phyloP scores from a whole-genome alignment of 2,113 vertebrate genomes.

The Sciurus niger region DNA sequence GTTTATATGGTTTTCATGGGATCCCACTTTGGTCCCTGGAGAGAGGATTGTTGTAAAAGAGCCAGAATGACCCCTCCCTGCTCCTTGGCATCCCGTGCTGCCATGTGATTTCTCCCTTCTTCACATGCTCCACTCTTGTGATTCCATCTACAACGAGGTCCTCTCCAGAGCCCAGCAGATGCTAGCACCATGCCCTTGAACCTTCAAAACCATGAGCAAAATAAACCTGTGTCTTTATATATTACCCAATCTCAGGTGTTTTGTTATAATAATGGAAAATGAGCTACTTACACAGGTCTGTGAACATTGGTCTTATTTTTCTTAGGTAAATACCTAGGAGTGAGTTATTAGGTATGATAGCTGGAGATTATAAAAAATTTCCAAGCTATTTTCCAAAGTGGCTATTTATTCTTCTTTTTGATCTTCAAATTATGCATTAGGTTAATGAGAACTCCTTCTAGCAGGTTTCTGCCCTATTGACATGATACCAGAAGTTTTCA shows the following conservation, averaged over 20 bases:
- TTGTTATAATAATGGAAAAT: neutral
- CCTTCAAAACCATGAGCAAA: neutral
- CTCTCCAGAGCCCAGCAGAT: too few relatives aligned
- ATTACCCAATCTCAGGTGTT: neutral
- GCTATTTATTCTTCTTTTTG: neutral
- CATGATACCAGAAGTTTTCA: neutral
- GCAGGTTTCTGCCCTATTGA: neutral
- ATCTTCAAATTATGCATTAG: neutral
- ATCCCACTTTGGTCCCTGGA: neutral
- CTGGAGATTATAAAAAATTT: neutral
- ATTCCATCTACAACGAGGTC: neutral
- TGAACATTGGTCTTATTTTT: neutral
- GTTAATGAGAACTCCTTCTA: neutral
- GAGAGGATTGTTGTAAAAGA: neutral
- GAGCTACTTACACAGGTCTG: neutral
- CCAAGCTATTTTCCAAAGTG: slow-evolving; percentile 1
- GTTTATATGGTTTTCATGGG: neutral
- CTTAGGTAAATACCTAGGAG: neutral
- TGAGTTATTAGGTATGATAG: neutral
- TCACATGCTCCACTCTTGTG: neutral
- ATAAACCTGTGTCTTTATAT: neutral
- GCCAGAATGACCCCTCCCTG: too few relatives aligned
- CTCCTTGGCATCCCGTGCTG: neutral
- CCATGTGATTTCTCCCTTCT: neutral
- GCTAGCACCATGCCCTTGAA: neutral